Base-by-base conservation (phyloP, 2,113 vertebrate genomes). In the Cromileptes altivelis region DNA sequence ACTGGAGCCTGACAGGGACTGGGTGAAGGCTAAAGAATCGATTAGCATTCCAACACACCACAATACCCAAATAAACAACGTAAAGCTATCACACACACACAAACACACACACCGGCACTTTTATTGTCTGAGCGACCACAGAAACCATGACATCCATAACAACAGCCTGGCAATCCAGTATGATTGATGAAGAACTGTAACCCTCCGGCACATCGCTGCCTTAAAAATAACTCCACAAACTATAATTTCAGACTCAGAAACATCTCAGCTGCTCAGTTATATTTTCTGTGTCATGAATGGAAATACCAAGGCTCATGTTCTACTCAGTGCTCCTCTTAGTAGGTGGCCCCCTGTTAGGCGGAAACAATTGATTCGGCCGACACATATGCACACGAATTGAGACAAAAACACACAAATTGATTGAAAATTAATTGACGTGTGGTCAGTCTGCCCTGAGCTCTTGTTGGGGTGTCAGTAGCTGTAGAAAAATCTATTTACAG, bases 1-100 rank as follows among this genome's bases (percentile, higher is more conserved):
- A 95, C 91, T 10, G 5, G 90, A 95, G 67, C 89, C 91, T 30
- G 72, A 86, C 62, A 60, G 63, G 76, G 91, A 72, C 63, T 37
- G 79, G 45, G 42, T 45, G 58, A 80, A 83, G 57, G 86, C 53
- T 23, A 72, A 81, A 72, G 81, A 86, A 90, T 87, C 74, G 81
- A 90, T 90, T 79, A 88, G 87, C 87, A 83, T 86, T 76, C 87
- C 85, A 78, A 25, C 40, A 70, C 42, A 60, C 76, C 83, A 83
- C 88, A 83, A 88, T 18, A 73, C 52, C 62, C 72, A 84, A 63
- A 84, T 76, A 92, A 40, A 88, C 86, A 70, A 65, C 19, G 47
- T 63, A 69, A 90, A 88, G 70, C 83, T 68, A 75, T 69, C 78
- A 62, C 67, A 74, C 71, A 84, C 56, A 25, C 23, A 37, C 33